phyloP scores from a whole-genome alignment of 2,888 invertebrate genomes.

The Bombyx huttoni region DNA sequence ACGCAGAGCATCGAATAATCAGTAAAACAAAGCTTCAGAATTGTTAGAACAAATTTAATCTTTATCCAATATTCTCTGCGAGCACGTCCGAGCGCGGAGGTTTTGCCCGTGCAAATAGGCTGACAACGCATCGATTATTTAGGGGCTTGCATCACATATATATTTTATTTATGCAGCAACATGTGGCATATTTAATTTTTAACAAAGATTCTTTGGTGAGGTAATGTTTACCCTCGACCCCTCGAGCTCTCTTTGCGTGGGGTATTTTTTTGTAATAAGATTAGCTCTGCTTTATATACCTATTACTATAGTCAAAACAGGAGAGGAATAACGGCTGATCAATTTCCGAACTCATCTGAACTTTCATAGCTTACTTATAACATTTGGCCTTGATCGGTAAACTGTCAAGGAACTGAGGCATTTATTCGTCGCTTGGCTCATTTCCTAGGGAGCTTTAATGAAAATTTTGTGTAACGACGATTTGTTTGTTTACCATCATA shows the following conservation, averaged over 20 bases:
- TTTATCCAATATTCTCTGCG: constrained; percentile 29
- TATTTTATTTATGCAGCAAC: constrained; percentile 17
- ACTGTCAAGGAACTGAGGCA: background rate
- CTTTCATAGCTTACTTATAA: too few relatives aligned
- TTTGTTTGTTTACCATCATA: background rate
- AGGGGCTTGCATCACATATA: constrained; percentile 3
- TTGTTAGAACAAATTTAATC: constrained; percentile 65
- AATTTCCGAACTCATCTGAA: too few relatives aligned
- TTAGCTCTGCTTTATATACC: too few relatives aligned
- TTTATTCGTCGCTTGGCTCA: background rate
- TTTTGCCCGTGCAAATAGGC: constrained; percentile 30
- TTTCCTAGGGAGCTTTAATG: background rate
- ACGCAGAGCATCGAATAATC: constrained; percentile 30
- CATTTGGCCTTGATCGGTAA: background rate
- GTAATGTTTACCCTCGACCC: background rate
- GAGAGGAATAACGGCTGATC: too few relatives aligned
- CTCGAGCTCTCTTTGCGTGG: too few relatives aligned
- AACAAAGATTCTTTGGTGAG: constrained; percentile 9
- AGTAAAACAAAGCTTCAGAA: constrained; percentile 38
- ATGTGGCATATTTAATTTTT: constrained; percentile 23
- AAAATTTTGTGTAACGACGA: background rate
- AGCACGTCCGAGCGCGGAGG: constrained; percentile 19
- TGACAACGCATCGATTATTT: constrained; percentile 14
- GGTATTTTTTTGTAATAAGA: too few relatives aligned
- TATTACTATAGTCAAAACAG: too few relatives aligned